A percentile compares a stretch with the other conserved stretches of the same genome.
These are phyloP conservation scores for Eumacrocentrus americanus DNA, from an alignment of 2,888 invertebrate genomes.

Conservation along the genomic window DNA sequence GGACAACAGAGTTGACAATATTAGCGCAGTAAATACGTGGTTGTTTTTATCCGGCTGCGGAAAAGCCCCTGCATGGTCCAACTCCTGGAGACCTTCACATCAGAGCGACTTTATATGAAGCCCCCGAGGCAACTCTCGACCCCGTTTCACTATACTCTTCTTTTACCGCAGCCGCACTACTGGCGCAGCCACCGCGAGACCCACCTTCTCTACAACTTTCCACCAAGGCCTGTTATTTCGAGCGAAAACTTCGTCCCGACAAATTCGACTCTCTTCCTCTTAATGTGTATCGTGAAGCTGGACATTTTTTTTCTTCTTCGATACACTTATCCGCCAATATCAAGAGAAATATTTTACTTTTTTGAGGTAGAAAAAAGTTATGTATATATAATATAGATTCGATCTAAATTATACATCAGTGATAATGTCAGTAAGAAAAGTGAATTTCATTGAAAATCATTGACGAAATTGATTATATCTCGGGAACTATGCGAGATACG, in stretches of 20 bases:
- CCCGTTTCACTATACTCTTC: conserved; percentile 32
- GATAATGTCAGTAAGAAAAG: not conserved
- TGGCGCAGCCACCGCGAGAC: not conserved
- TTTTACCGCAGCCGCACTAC: conserved; percentile 25
- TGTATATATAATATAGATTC: too few relatives aligned
- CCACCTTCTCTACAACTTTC: conserved; percentile 1
- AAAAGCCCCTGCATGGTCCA: conserved; percentile 8
- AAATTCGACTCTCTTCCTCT: not conserved
- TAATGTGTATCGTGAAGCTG: not conserved
- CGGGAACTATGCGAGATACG: too few relatives aligned
- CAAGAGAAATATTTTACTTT: too few relatives aligned
- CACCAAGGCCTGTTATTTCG: conserved; percentile 1
- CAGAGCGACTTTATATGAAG: conserved; percentile 31
- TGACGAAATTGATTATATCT: too few relatives aligned
- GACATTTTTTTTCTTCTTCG: not conserved
- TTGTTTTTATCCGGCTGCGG: not conserved
- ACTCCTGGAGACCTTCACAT: conserved; percentile 14
- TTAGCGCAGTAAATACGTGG: conserved; percentile 6
- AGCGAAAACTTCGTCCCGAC: not conserved
- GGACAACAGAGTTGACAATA: not conserved
- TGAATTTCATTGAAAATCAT: not conserved
- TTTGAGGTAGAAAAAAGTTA: not conserved
- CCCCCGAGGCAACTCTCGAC: conserved; percentile 30
- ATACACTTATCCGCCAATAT: too few relatives aligned
- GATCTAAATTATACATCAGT: not conserved